Evolutionary conservation across 2,888 invertebrate genomes (phyloP).

Genomic region (Trilocha varians): DNA sequence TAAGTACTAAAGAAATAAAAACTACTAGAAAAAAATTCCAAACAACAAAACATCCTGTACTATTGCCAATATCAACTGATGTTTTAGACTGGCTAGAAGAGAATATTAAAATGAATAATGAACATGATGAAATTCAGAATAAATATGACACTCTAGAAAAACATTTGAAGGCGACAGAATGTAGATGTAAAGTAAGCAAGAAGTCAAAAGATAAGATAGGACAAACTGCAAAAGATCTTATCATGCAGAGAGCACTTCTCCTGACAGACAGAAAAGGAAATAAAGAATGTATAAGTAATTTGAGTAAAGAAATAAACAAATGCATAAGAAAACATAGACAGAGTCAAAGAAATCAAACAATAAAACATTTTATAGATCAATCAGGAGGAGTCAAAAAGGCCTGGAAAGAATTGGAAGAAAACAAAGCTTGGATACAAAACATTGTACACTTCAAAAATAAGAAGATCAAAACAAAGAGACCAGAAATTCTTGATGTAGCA

Average conservation of each 20-base stretch:
- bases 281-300: constrained; percentile 1
- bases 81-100: too few species aligned
- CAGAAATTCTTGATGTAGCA: too few species aligned
- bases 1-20: not conserved
- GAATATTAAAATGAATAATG: too few species aligned
- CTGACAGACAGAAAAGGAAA: not conserved
- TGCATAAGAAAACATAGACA: constrained; percentile 1
- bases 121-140: too few species aligned
- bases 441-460: too few species aligned
- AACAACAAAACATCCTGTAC: too few species aligned
- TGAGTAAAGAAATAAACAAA: constrained; percentile 4
- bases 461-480: too few species aligned
- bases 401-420: too few species aligned
- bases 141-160: constrained; percentile 5
- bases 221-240: not conserved
- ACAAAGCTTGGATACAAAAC: too few species aligned
- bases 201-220: constrained; percentile 1
- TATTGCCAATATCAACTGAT: too few species aligned
- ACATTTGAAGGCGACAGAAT: not conserved
- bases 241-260: not conserved
- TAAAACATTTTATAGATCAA: not conserved
- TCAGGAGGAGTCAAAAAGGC: too few species aligned
- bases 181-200: not conserved
- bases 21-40: too few species aligned
- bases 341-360: not conserved